Base-by-base conservation (phyloP, 2,888 invertebrate genomes). In the Altica lythri region DNA sequence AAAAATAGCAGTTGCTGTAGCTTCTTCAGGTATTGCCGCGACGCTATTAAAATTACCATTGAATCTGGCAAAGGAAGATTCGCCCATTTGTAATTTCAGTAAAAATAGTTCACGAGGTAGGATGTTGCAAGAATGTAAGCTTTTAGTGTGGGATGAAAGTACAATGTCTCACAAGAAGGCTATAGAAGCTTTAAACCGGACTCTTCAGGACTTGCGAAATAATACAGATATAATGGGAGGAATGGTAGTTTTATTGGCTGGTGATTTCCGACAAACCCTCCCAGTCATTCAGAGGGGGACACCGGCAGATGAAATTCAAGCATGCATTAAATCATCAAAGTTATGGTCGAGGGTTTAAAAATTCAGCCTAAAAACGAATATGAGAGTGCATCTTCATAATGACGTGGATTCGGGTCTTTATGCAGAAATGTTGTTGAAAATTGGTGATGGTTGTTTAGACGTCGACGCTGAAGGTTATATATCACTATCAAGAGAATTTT, bases 241-340 rank as follows among this genome's bases (percentile, higher is more conserved):
- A n/a, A 6, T 16, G n/a, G 8, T 29, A 13, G 9, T 43, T n/a
- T 43, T 43, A 10, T 16, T 43, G 43, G 13, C 43, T 30, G 45
- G 45, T 10, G 30, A 45, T 45, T 45, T 45, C 30, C 5, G 45
- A 10, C 17, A 45, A 17, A 30, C 45, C 5, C 34, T 57, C 3
- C 53, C 57, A 9, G 50, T 54, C 17, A 67, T 71, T 59, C 65
- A 68, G 55, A 60, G 68, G 37, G 60, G 60, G 49, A 67, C 62
- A 32, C 58, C 62, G 53, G 69, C 68, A 17, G 70, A 72, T 61
- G 68, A 71, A 66, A 47, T 72, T 9, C 72, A 72, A 57, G 40
- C 22, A n/a, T 40, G 19, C 19, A 9, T 30, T 2, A 30, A 30
- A 30, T 30, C 30, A 30, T 30, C 30, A 10, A 30, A 8, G 4